These are phyloP conservation scores for Drosophila merina DNA, from an alignment of 2,888 invertebrate genomes.

Conservation along the genomic window DNA sequence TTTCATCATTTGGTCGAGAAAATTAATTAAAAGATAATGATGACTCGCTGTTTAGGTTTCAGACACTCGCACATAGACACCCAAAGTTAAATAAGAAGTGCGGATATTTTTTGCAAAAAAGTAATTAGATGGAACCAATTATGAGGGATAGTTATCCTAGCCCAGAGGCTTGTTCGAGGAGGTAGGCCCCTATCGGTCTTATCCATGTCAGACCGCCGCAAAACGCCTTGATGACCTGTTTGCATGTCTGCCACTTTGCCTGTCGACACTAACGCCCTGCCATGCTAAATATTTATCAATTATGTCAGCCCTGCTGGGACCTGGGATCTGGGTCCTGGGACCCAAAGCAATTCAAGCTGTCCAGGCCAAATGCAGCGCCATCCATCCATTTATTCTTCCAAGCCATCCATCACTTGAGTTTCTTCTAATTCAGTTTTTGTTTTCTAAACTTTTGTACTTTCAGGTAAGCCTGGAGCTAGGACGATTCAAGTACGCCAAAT, in stretches of 20 bases:
- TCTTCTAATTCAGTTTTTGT: constrained; percentile 47
- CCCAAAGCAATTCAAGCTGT: constrained; percentile 35
- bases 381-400: constrained; percentile 41
- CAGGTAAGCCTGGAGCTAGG: constrained; percentile 60
- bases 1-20: constrained; percentile 45
- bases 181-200: constrained; percentile 23
- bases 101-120: constrained; percentile 40
- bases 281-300: constrained; percentile 71
- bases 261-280: constrained; percentile 61
- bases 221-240: constrained; percentile 59
- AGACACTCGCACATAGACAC: constrained; percentile 1
- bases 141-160: constrained; percentile 29
- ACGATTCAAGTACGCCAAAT: constrained; percentile 23
- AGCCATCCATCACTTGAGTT: constrained; percentile 21
- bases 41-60: constrained; percentile 39
- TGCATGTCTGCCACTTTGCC: constrained; percentile 64
- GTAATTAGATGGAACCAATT: constrained; percentile 34
- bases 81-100: constrained; percentile 19
- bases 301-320: constrained; percentile 41
- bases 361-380: constrained; percentile 33
- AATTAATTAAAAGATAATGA: constrained; percentile 62
- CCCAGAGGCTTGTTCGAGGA: neutral
- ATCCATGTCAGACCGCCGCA: constrained; percentile 20
- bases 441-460: constrained; percentile 32
- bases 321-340: constrained; percentile 1